Evolutionary conservation across 2,797 vertebrate species (phyloP).

Genomic region (Mormyrops attenuatus): DNA sequence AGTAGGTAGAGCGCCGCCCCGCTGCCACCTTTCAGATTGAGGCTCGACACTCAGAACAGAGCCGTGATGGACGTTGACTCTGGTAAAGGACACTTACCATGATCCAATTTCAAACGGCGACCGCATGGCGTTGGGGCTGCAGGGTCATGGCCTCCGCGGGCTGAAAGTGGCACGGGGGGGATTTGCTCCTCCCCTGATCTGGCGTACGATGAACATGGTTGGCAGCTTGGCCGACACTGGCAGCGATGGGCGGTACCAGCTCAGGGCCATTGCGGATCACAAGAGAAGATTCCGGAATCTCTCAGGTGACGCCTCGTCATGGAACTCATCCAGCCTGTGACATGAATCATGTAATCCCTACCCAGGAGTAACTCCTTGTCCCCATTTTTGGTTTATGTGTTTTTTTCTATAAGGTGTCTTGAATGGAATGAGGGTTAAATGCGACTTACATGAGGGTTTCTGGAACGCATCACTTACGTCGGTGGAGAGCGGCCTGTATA

Average conservation of each 20-base stretch:
- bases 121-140: not conserved
- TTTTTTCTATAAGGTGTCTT: not conserved
- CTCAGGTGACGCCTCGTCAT: not conserved
- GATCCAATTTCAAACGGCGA: not conserved
- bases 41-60: conserved; percentile 24
- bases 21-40: conserved; percentile 20
- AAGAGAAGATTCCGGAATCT: not conserved
- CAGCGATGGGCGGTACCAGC: not conserved
- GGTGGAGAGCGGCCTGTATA: not conserved
- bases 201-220: not conserved
- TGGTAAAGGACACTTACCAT: conserved; percentile 11
- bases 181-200: conserved; percentile 20
- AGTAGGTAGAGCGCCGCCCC: conserved; percentile 41
- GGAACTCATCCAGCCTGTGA: not conserved
- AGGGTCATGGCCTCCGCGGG: not conserved
- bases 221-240: not conserved
- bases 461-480: not conserved
- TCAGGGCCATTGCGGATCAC: not conserved
- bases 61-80: conserved; percentile 11
- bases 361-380: not conserved
- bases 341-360: not conserved
- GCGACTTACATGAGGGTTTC: not conserved
- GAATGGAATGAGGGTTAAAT: not conserved
- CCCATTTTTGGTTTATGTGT: not conserved
- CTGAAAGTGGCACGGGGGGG: conserved; percentile 12